Percentiles rank a stretch among this genome's conserved stretches.
These are phyloP conservation scores for Tetramorium parvispinum DNA, from an alignment of 1,140 invertebrate species.

Conservation along the genomic window DNA sequence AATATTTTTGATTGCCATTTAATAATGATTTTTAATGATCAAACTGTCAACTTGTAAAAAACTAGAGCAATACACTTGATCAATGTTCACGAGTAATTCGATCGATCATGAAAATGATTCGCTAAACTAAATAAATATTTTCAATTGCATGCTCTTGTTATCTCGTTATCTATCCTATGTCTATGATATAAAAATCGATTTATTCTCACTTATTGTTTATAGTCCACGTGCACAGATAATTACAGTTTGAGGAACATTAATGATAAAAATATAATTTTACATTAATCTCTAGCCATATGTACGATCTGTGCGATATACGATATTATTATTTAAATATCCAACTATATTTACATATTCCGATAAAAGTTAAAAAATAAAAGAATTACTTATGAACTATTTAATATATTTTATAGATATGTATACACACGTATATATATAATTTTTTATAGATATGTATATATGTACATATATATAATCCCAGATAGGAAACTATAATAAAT, in stretches of 20 bases:
- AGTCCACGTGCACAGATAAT: neutral
- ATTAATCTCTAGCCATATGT: neutral
- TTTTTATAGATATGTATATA: too few relatives aligned
- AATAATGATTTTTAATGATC: neutral
- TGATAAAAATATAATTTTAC: neutral
- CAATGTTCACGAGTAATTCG: neutral
- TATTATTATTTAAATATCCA: neutral
- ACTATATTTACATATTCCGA: neutral
- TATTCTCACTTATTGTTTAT: neutral
- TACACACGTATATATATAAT: neutral
- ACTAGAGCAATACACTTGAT: neutral
- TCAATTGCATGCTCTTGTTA: neutral
- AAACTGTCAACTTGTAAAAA: neutral
- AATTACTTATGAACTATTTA: neutral
- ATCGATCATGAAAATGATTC: neutral
- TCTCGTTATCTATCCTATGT: neutral
- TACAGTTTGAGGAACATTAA: slow-evolving; percentile 32
- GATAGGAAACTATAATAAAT: too few relatives aligned
- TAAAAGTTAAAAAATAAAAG: neutral
- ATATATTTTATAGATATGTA: neutral
- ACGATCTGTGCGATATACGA: neutral
- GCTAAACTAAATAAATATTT: slow-evolving; percentile 6
- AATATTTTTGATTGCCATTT: neutral
- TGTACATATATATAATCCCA: too few relatives aligned
- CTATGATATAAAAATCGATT: slow-evolving; percentile 42